Conservation (phyloP, 2,888 invertebrate species). For the Hemicrepidius hirtus region DNA sequence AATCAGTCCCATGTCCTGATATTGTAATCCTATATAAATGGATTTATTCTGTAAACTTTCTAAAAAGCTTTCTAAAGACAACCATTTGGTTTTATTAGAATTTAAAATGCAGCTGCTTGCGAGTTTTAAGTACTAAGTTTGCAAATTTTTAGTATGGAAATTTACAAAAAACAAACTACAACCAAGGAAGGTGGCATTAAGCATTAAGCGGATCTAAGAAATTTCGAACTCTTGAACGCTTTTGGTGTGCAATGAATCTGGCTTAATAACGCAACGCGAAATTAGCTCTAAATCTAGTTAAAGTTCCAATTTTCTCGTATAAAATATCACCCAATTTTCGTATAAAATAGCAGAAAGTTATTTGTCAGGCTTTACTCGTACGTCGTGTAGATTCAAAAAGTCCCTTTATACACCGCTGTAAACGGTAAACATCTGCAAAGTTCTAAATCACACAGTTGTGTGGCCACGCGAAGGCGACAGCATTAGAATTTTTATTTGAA, state of each 20-base stretch:
- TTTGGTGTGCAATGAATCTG: conserved; percentile 11
- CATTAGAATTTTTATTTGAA: conserved; percentile 34
- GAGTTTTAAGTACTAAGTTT: neutral
- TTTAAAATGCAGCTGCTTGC: neutral
- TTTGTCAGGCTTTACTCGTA: conserved; percentile 14
- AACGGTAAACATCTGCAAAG: conserved; percentile 38
- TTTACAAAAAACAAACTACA: neutral
- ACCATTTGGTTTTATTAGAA: neutral
- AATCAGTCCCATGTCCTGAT: conserved; percentile 9
- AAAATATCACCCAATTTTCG: neutral
- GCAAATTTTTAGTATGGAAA: neutral
- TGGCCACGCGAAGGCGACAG: conserved; percentile 37
- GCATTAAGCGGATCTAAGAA: conserved; percentile 1
- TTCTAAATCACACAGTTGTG: conserved; percentile 38
- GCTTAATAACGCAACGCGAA: neutral
- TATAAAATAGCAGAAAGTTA: conserved; percentile 11
- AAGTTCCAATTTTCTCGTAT: conserved; percentile 7
- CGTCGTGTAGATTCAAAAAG: conserved; percentile 17
- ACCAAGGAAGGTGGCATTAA: neutral
- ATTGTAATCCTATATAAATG: conserved; percentile 9
- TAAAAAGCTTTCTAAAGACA: neutral
- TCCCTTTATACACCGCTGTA: conserved; percentile 28
- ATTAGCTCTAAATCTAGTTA: conserved; percentile 9
- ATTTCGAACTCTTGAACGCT: conserved; percentile 7
- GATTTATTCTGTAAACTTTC: conserved; percentile 11